Percentiles rank a stretch among this genome's conserved stretches.
Evolutionary conservation across 2,113 vertebrate genomes (phyloP).

Genomic region (Acrocephalus arundinaceus): DNA sequence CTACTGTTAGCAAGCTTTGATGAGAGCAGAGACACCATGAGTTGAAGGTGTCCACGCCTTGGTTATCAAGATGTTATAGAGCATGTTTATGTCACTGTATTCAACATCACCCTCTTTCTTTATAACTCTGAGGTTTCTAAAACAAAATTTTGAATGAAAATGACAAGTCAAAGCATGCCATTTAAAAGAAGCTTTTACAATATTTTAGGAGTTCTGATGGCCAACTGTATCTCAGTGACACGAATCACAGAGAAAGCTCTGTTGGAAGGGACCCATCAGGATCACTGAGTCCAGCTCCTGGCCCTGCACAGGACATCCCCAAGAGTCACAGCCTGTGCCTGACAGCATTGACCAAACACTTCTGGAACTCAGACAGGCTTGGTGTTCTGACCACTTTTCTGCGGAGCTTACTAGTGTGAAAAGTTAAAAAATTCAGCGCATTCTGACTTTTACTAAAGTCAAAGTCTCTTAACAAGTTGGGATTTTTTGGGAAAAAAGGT

Average conservation of each 20-base stretch:
- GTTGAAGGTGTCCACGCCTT: rapidly evolving
- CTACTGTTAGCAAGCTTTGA: neutral
- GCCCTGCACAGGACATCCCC: neutral
- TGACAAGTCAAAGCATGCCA: neutral
- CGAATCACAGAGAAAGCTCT: neutral
- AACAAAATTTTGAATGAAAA: neutral
- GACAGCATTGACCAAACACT: neutral
- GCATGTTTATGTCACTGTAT: neutral
- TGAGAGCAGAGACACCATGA: neutral
- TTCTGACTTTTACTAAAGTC: neutral
- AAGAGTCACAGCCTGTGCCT: neutral
- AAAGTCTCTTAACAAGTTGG: neutral
- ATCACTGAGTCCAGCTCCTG: neutral
- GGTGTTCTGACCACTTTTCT: neutral
- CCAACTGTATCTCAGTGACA: neutral
- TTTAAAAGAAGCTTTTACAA: neutral
- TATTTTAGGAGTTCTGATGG: neutral
- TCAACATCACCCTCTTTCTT: neutral
- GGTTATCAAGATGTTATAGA: neutral
- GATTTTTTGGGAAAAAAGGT: neutral
- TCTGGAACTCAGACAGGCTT: neutral
- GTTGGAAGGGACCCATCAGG: neutral
- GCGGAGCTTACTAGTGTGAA: neutral
- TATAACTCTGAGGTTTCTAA: neutral
- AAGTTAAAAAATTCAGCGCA: neutral